Conservation (phyloP, 1,140 invertebrate species). For the Neotoxoptera formosana region DNA sequence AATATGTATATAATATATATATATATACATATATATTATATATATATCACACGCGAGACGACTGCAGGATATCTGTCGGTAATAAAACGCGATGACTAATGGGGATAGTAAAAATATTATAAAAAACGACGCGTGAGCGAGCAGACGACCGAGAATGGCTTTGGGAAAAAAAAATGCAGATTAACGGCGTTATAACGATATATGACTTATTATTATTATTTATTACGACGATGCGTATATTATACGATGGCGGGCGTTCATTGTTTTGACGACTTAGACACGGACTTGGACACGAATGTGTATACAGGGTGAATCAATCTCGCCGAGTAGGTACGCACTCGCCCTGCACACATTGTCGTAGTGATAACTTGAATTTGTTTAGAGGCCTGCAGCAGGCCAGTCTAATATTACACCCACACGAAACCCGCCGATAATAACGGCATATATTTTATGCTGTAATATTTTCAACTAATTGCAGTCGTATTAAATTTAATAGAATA, state of each 20-base stretch:
- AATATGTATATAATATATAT: background rate
- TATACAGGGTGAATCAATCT: too few species aligned
- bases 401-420: too few species aligned
- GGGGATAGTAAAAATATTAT: slow-evolving; percentile 15
- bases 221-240: background rate
- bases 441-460: too few species aligned
- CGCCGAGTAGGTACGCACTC: background rate
- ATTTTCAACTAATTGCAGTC: too few species aligned
- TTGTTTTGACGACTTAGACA: background rate
- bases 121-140: background rate
- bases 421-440: too few species aligned
- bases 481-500: too few species aligned
- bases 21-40: too few species aligned
- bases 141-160: background rate
- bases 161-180: slow-evolving; percentile 1
- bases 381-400: too few species aligned
- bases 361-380: too few species aligned
- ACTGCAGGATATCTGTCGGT: slow-evolving; percentile 17
- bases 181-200: slow-evolving; percentile 5
- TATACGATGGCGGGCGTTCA: background rate
- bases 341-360: too few species aligned
- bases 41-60: background rate
- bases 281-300: background rate
- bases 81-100: slow-evolving; percentile 33
- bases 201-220: background rate